phyloP scores from a whole-genome alignment of 2,113 vertebrate genomes.

The Rhinoptilus africanus region DNA sequence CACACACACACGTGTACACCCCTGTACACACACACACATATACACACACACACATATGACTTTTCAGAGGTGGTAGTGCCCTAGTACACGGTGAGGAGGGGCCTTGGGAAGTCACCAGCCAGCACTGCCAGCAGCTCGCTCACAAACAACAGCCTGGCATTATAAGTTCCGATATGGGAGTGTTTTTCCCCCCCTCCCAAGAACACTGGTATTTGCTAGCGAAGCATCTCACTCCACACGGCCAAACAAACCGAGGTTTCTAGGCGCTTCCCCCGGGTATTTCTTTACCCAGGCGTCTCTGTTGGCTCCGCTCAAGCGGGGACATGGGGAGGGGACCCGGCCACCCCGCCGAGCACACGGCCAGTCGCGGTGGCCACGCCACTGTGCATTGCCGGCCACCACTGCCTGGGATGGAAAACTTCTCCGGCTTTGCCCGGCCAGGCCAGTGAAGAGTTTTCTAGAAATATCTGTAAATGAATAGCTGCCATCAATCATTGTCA shows the following conservation, averaged over 20 bases:
- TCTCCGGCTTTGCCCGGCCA: constrained; percentile 59
- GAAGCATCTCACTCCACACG: background rate
- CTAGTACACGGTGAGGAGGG: background rate
- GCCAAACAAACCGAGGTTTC: background rate
- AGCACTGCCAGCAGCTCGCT: background rate
- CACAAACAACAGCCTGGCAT: background rate
- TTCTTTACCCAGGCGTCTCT: background rate
- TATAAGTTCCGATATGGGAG: background rate
- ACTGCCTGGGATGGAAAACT: background rate
- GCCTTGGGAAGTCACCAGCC: background rate
- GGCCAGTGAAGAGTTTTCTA: constrained; percentile 72
- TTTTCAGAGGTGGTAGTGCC: background rate
- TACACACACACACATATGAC: background rate
- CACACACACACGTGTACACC: background rate
- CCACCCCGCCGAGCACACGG: background rate
- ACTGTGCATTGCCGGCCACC: background rate
- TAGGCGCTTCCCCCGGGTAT: background rate
- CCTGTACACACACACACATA: too few relatives aligned
- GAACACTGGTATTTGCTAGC: background rate
- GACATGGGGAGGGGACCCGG: background rate
- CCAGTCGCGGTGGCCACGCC: background rate
- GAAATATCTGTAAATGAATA: constrained; percentile 90
- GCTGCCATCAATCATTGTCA: constrained; percentile 98
- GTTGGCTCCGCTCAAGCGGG: background rate
- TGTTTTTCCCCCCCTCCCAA: background rate